A percentile compares a stretch with the other conserved stretches of the same genome.
These are phyloP conservation scores for Lordiphosa fenestrarum DNA, from an alignment of 2,888 invertebrate genomes.

Conservation along the genomic window DNA sequence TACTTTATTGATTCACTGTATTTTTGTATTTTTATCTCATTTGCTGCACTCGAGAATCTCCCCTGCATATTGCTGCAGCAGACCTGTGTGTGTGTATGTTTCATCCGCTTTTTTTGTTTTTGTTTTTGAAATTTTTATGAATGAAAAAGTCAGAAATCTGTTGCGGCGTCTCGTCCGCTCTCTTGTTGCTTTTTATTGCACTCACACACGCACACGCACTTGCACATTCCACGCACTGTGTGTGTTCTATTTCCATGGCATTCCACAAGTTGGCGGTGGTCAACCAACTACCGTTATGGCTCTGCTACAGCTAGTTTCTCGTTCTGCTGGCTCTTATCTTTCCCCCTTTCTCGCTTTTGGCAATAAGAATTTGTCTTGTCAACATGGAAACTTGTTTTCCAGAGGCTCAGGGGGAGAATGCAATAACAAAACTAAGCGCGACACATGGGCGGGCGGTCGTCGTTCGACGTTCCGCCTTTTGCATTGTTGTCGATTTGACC, in stretches of 20 bases:
- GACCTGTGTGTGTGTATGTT: constrained; percentile 21
- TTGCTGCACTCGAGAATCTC: constrained; percentile 6
- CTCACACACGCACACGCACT: constrained; percentile 4
- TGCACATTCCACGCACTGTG: constrained; percentile 17
- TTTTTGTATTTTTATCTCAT: constrained; percentile 7
- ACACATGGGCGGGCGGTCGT: no score
- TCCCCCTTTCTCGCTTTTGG: neutral
- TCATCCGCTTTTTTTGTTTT: constrained; percentile 26
- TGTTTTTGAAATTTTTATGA: constrained; percentile 55
- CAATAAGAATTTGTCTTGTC: constrained; percentile 26
- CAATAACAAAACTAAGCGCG: neutral
- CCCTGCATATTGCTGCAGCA: constrained; percentile 10
- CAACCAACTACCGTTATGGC: constrained; percentile 15
- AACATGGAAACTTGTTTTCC: constrained; percentile 28
- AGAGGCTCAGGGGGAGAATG: neutral
- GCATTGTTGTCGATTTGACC: constrained; percentile 47
- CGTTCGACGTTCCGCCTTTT: constrained; percentile 3
- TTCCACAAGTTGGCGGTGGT: constrained; percentile 56
- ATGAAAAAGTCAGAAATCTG: constrained; percentile 63
- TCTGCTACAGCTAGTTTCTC: constrained; percentile 16
- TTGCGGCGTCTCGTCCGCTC: constrained; percentile 18
- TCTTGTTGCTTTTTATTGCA: constrained; percentile 26
- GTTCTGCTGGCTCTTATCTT: constrained; percentile 41
- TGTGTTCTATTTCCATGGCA: constrained; percentile 47
- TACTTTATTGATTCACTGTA: no score